Evolutionary conservation across 2,888 invertebrate species (phyloP).

Genomic region (Acronicta leporina): DNA sequence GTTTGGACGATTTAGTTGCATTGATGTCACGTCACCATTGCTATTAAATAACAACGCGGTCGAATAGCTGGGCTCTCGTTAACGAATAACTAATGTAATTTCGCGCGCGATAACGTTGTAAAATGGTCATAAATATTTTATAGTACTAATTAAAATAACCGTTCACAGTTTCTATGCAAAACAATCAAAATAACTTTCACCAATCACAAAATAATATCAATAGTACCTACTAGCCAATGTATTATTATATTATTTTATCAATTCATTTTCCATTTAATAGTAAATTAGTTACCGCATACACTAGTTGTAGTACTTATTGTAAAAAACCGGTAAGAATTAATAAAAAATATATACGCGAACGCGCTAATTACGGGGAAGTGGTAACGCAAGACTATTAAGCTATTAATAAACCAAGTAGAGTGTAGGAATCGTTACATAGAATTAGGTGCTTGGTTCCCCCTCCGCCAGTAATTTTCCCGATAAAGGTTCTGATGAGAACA

Average conservation of each 20-base stretch:
- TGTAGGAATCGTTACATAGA: slow-evolving; percentile 25
- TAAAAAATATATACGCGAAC: too few relatives aligned
- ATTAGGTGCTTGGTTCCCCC: slow-evolving; percentile 43
- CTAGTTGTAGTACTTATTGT: neutral
- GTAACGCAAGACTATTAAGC: slow-evolving; percentile 8
- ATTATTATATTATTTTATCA: neutral
- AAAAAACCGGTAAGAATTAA: too few relatives aligned
- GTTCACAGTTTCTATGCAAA: slow-evolving; percentile 24
- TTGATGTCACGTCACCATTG: slow-evolving; percentile 49
- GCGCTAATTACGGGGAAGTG: neutral
- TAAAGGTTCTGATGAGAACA: slow-evolving; percentile 82
- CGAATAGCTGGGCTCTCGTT: slow-evolving; percentile 29
- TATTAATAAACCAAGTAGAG: slow-evolving; percentile 21
- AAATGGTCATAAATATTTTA: slow-evolving; percentile 27
- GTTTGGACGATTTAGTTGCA: slow-evolving; percentile 56
- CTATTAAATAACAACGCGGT: slow-evolving; percentile 35
- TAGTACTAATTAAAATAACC: slow-evolving; percentile 20
- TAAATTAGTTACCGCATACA: too few relatives aligned
- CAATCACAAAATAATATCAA: slow-evolving; percentile 1
- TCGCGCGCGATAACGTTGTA: slow-evolving; percentile 29
- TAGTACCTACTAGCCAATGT: neutral
- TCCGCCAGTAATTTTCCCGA: slow-evolving; percentile 69
- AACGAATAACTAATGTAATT: slow-evolving; percentile 31
- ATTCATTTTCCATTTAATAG: too few relatives aligned
- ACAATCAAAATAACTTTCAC: slow-evolving; percentile 4